phyloP scores from a whole-genome alignment of 1,140 invertebrate species.

The Melanaphis sacchari region DNA sequence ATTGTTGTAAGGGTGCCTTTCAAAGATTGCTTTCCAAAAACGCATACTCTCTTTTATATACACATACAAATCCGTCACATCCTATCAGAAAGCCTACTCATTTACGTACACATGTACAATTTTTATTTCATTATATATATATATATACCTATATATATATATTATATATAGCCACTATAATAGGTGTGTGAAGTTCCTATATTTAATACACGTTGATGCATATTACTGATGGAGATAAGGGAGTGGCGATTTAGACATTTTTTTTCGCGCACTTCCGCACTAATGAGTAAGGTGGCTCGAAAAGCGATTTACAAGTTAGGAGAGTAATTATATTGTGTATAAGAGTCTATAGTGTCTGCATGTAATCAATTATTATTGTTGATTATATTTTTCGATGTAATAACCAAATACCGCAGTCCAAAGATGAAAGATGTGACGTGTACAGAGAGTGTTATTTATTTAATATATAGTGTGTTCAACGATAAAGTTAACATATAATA shows the following conservation, averaged over 20 bases:
- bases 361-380: constrained; percentile 39
- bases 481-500: background rate
- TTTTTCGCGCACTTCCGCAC: background rate
- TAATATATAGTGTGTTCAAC: background rate
- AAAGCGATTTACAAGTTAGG: background rate
- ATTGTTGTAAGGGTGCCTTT: background rate
- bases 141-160: too few relatives aligned
- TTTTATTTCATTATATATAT: background rate
- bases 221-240: background rate
- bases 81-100: constrained; percentile 3
- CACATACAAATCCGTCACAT: background rate
- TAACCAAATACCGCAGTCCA: background rate
- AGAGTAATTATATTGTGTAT: background rate
- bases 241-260: background rate
- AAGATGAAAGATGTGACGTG: background rate
- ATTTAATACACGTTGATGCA: background rate
- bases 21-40: constrained; percentile 14
- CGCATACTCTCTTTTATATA: background rate
- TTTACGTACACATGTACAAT: background rate
- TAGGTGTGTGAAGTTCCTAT: background rate
- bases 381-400: background rate
- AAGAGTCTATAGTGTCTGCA: background rate
- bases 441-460: background rate
- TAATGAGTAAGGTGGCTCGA: constrained; percentile 10
- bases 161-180: background rate